Evolutionary conservation across 2,888 invertebrate species (phyloP).

Genomic region (Ptilodon capucinus): DNA sequence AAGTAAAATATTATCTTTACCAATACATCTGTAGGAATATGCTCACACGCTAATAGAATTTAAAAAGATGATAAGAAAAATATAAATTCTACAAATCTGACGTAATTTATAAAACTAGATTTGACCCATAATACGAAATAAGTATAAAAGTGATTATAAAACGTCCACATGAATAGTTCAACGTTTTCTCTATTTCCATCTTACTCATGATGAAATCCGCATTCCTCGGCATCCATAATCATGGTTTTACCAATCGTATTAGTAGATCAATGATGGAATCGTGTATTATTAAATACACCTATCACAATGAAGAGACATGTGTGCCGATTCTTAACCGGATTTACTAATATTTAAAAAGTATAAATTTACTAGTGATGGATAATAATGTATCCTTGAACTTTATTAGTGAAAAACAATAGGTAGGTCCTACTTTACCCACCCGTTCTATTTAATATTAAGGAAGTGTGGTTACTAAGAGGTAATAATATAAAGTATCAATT

Average conservation of each 20-base stretch:
- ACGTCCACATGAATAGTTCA: background rate
- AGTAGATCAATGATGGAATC: constrained; percentile 1
- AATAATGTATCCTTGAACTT: no score
- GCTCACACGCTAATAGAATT: no score
- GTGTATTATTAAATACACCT: background rate
- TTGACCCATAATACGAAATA: background rate
- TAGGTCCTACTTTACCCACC: no score
- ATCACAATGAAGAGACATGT: background rate
- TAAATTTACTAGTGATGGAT: no score
- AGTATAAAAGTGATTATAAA: background rate
- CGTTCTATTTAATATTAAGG: no score
- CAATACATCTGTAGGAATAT: no score
- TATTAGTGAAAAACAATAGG: no score
- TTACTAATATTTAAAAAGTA: background rate
- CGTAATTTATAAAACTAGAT: background rate
- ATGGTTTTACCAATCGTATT: constrained; percentile 29
- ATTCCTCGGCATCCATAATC: constrained; percentile 32
- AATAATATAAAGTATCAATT: no score
- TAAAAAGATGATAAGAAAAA: background rate
- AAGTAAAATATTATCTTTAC: no score
- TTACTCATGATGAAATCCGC: constrained; percentile 31
- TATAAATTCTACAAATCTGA: background rate
- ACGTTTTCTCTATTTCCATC: constrained; percentile 1
- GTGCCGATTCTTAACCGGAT: background rate
- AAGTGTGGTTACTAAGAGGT: no score